Evolutionary conservation across 2,888 invertebrate genomes (phyloP).

Genomic region (Harpagoxenus sublaevis): DNA sequence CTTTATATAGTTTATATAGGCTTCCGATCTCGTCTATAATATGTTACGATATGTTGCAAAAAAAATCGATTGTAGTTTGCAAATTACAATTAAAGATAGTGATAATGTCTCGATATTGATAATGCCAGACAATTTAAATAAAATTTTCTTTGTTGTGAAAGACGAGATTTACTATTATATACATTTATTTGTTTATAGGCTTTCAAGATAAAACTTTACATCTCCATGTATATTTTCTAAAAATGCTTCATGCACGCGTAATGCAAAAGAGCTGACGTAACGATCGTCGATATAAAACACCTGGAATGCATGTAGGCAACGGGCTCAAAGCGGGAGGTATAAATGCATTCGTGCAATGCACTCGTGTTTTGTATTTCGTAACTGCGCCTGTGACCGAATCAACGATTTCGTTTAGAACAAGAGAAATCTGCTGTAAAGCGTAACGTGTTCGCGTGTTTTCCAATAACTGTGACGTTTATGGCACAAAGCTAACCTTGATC

Average conservation of each 20-base stretch:
- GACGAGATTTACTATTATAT: not conserved
- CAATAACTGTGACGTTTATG: constrained; percentile 66
- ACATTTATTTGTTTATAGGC: not conserved
- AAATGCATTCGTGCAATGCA: constrained; percentile 33
- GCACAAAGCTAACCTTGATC: constrained; percentile 56
- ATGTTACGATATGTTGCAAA: not conserved
- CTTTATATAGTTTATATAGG: no score
- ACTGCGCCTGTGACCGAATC: constrained; percentile 38
- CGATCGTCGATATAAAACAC: constrained; percentile 4
- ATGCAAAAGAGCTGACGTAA: not conserved
- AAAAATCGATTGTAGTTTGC: not conserved
- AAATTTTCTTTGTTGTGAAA: not conserved
- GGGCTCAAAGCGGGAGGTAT: not conserved
- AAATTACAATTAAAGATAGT: not conserved
- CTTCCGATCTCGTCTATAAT: not conserved
- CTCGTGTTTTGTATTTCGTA: constrained; percentile 48
- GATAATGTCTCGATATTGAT: not conserved
- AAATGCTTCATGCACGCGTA: not conserved
- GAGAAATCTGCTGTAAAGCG: constrained; percentile 54
- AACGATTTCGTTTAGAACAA: constrained; percentile 31
- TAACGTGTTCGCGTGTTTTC: constrained; percentile 58
- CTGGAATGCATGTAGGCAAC: not conserved
- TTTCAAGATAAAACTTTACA: not conserved
- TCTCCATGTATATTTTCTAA: not conserved
- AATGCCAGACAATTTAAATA: not conserved